Evolutionary conservation across 2,113 vertebrate genomes (phyloP).

Genomic region (Grammomys surdaster): DNA sequence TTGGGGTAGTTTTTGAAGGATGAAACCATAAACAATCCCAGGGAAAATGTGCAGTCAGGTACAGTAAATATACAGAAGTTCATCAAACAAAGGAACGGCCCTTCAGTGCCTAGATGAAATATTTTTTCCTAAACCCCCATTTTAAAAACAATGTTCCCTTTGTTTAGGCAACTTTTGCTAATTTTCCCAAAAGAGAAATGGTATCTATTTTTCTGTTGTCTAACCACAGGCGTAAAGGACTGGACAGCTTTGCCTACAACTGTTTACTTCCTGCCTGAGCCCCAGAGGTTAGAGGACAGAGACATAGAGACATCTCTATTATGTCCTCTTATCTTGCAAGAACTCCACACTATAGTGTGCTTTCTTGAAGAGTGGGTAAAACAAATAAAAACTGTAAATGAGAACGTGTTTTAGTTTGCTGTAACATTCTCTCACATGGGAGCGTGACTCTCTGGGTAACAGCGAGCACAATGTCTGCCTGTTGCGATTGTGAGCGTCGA

Average conservation of each 20-base stretch:
- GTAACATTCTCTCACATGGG: slow-evolving; percentile 92
- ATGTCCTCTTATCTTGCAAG: not conserved
- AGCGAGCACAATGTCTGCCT: slow-evolving; percentile 96
- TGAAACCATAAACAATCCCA: not conserved
- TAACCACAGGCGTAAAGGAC: slow-evolving; percentile 1
- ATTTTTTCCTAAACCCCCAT: slow-evolving; percentile 4
- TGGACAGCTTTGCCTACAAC: not conserved
- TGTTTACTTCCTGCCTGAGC: not conserved
- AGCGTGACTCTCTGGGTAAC: slow-evolving; percentile 96
- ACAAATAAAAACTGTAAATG: not conserved
- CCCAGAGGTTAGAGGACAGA: not conserved
- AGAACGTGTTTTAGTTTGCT: not conserved
- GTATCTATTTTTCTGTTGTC: not conserved
- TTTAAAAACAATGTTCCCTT: slow-evolving; percentile 9
- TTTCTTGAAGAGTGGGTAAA: not conserved
- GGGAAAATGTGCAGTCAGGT: not conserved
- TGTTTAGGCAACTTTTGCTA: not conserved
- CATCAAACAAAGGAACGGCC: not conserved
- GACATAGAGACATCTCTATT: not conserved
- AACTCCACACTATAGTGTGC: not conserved
- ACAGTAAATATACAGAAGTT: not conserved
- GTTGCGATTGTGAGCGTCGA: slow-evolving; percentile 98
- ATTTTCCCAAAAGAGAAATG: not conserved
- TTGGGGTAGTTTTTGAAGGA: slow-evolving; percentile 17
- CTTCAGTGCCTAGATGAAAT: not conserved